phyloP scores from a whole-genome alignment of 2,797 vertebrate species.

The Sorex maritimensis region DNA sequence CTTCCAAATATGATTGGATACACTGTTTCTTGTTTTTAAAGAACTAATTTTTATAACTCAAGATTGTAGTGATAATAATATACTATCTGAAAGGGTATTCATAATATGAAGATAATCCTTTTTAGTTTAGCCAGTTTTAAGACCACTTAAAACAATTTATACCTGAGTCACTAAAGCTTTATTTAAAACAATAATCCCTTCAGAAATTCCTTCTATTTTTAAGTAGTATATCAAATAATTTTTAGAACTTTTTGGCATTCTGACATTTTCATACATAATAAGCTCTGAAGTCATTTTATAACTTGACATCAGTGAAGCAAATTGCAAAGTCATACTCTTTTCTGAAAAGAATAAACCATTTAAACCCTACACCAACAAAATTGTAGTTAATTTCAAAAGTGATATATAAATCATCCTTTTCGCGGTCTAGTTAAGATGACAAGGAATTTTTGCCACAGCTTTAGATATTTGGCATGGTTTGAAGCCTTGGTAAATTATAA shows the following conservation, averaged over 20 bases:
- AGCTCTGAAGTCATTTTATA: slow-evolving; percentile 58
- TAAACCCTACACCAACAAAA: slow-evolving; percentile 46
- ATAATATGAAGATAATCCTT: slow-evolving; percentile 27
- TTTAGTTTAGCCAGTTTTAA: slow-evolving; percentile 27
- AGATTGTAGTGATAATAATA: no score
- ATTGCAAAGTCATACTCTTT: slow-evolving; percentile 41
- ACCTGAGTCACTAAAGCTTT: not conserved
- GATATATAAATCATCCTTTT: slow-evolving; percentile 10
- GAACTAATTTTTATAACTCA: slow-evolving; percentile 37
- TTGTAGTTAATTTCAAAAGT: slow-evolving; percentile 64
- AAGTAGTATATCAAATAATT: slow-evolving; percentile 56
- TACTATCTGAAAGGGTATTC: not conserved
- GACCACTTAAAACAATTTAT: not conserved
- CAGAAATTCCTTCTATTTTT: slow-evolving; percentile 49
- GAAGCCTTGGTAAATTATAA: not conserved
- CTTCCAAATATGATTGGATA: not conserved
- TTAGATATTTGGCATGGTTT: slow-evolving; percentile 26
- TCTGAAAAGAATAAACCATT: slow-evolving; percentile 41
- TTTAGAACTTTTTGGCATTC: slow-evolving; percentile 49
- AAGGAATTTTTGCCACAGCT: not conserved
- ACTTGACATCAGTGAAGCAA: slow-evolving; percentile 28
- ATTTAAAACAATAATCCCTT: slow-evolving; percentile 15
- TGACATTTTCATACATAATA: slow-evolving; percentile 24
- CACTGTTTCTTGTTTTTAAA: slow-evolving; percentile 41
- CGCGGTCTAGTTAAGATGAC: slow-evolving; percentile 61